A percentile compares a stretch with the other conserved stretches of the same genome.
These are phyloP conservation scores for Nasonia giraulti DNA, from an alignment of 1,140 invertebrate genomes.

Conservation along the genomic window DNA sequence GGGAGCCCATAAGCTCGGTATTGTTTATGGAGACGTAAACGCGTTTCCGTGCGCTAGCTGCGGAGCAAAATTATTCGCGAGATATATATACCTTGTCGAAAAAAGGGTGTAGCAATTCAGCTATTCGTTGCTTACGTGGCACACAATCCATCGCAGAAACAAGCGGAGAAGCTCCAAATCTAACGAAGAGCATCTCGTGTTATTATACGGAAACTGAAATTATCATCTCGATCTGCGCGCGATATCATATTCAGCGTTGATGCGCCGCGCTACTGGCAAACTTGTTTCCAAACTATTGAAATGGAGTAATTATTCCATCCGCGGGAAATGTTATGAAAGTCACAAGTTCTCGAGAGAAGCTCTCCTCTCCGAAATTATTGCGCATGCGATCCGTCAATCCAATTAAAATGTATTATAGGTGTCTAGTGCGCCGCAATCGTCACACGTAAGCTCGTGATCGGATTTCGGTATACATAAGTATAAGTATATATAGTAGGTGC, in stretches of 20 bases:
- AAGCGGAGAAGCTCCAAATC: background rate
- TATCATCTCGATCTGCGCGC: background rate
- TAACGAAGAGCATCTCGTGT: background rate
- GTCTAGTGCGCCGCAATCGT: background rate
- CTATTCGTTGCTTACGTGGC: too few relatives aligned
- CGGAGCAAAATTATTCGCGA: too few relatives aligned
- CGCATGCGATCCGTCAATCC: background rate
- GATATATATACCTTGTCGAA: too few relatives aligned
- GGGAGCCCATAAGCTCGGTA: background rate
- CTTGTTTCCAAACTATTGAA: background rate
- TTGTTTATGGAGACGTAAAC: background rate
- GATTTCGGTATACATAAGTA: too few relatives aligned
- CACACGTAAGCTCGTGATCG: too few relatives aligned
- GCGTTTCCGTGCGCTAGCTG: too few relatives aligned
- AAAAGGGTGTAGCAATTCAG: too few relatives aligned
- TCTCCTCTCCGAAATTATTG: background rate
- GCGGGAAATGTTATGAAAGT: background rate
- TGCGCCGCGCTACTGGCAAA: background rate
- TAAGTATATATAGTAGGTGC: too few relatives aligned
- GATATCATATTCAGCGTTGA: background rate
- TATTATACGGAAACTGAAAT: background rate
- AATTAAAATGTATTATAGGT: background rate
- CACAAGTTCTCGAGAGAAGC: background rate
- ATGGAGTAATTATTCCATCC: background rate
- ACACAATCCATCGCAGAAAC: too few relatives aligned